phyloP scores from a whole-genome alignment of 2,797 vertebrate species.

The Tangara arthus region DNA sequence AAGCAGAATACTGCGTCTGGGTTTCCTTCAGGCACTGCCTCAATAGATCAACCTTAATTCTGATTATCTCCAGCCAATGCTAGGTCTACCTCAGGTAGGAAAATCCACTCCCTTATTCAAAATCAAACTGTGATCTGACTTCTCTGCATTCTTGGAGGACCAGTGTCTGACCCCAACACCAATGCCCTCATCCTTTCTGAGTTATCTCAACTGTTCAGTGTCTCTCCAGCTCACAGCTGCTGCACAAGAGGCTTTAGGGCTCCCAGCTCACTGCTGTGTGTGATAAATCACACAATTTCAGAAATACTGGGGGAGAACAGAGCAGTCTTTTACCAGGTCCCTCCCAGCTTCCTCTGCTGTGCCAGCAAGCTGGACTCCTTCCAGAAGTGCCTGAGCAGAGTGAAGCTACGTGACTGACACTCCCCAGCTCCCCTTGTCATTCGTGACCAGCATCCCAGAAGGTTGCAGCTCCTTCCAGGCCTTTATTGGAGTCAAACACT shows the following conservation, averaged over 20 bases:
- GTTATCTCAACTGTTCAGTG: background rate
- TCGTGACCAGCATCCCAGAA: constrained; percentile 18
- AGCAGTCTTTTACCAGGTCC: background rate
- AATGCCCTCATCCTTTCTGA: background rate
- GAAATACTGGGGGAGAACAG: background rate
- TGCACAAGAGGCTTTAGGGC: background rate
- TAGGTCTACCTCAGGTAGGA: background rate
- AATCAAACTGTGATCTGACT: background rate
- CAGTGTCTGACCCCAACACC: background rate
- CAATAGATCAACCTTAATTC: background rate
- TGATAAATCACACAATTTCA: background rate
- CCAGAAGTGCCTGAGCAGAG: constrained; percentile 24
- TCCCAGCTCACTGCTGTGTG: background rate
- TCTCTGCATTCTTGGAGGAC: background rate
- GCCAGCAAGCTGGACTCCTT: background rate
- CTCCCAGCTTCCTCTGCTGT: background rate
- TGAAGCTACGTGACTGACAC: background rate
- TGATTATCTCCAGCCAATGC: background rate
- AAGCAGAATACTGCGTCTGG: background rate
- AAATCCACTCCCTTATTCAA: background rate
- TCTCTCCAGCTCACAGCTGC: background rate
- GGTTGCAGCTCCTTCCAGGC: background rate
- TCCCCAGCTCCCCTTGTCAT: background rate
- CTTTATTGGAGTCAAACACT: constrained; percentile 60
- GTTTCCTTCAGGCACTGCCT: background rate